phyloP scores from a whole-genome alignment of 2,113 vertebrate species.

The Neodon shergylaensis region DNA sequence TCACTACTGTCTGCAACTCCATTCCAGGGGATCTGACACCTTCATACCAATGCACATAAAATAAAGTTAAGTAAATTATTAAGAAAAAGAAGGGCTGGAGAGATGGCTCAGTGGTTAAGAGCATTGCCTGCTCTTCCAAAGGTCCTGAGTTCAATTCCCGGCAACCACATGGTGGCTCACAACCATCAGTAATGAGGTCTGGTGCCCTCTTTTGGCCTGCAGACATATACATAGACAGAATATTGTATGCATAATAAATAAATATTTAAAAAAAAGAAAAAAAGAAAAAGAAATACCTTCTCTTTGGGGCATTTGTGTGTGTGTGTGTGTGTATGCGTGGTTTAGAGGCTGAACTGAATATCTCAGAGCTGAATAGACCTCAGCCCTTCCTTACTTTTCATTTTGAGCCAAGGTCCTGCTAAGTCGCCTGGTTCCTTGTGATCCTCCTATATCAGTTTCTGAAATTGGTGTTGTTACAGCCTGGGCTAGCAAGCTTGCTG shows the following conservation, averaged over 20 bases:
- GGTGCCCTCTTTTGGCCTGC: too few relatives aligned
- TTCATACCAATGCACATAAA: background rate
- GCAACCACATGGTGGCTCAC: too few relatives aligned
- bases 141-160: too few relatives aligned
- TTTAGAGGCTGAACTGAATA: background rate
- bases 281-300: background rate
- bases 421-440: background rate
- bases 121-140: too few relatives aligned
- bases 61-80: too few relatives aligned
- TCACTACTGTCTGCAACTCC: too few relatives aligned
- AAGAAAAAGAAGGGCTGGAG: background rate
- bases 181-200: too few relatives aligned
- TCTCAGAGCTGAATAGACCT: background rate
- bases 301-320: background rate
- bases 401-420: background rate
- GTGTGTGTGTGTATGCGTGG: background rate
- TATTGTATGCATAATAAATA: too few relatives aligned
- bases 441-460: background rate
- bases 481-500: background rate
- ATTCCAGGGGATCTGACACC: too few relatives aligned
- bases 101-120: too few relatives aligned
- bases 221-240: too few relatives aligned
- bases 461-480: background rate
- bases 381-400: background rate
- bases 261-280: too few relatives aligned